Conservation (phyloP, 2,888 invertebrate genomes). For the Hirtodrosophila histrioides region DNA sequence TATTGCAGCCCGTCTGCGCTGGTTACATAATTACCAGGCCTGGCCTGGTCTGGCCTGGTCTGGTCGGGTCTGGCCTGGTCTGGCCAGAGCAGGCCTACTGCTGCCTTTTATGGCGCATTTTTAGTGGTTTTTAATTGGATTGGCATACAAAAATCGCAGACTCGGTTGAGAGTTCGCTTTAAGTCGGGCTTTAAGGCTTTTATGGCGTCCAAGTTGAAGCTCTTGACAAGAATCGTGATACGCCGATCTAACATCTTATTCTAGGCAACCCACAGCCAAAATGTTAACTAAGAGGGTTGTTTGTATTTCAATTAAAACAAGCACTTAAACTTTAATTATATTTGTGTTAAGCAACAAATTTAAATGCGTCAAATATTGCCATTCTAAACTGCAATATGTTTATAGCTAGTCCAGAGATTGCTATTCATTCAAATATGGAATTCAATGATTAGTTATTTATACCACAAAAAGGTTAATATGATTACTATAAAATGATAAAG, state of each 20-base stretch:
- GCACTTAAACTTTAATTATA: neutral
- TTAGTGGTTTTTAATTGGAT: slow-evolving; percentile 56
- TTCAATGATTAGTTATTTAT: too few species aligned
- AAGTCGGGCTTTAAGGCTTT: slow-evolving; percentile 9
- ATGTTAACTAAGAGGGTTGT: slow-evolving; percentile 1
- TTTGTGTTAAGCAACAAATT: too few species aligned
- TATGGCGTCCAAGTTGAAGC: slow-evolving; percentile 10
- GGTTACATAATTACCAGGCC: slow-evolving; percentile 67
- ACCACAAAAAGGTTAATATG: too few species aligned
- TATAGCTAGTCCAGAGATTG: too few species aligned
- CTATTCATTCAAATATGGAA: too few species aligned
- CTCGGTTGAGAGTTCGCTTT: slow-evolving; percentile 13
- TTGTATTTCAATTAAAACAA: neutral
- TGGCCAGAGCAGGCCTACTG: slow-evolving; percentile 9
- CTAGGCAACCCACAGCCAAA: slow-evolving; percentile 17
- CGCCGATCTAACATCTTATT: slow-evolving; percentile 22
- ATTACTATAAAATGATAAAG: too few species aligned
- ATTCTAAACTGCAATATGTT: too few species aligned
- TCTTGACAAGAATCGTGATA: slow-evolving; percentile 37
- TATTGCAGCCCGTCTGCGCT: slow-evolving; percentile 44
- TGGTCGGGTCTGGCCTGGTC: slow-evolving; percentile 40
- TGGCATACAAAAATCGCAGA: slow-evolving; percentile 24
- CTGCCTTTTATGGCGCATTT: slow-evolving; percentile 50
- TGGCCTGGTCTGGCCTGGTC: slow-evolving; percentile 41
- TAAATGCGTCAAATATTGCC: too few species aligned